Base-by-base conservation (phyloP, 53 echinoderm and acorn worm genomes). In the Crossaster papposus region DNA sequence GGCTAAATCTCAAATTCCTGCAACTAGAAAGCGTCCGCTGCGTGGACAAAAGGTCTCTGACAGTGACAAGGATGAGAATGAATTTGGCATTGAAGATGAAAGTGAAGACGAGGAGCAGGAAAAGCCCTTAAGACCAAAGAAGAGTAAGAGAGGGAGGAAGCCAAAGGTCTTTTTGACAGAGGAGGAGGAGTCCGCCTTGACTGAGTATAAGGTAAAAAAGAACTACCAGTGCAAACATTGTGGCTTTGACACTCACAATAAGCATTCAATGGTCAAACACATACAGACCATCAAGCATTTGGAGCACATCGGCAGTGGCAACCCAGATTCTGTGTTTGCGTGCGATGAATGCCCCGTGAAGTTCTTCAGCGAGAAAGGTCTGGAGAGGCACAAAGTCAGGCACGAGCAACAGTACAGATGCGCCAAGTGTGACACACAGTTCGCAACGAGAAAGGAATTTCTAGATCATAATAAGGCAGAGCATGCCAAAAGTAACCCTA, bases 371-470 rank as follows among this genome's bases (percentile, higher is more conserved):
- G 79, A 65, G 62, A 73, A 81, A 33, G 80, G 81, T 15, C 80
- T 90, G 1, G 4, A 22, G 10, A 38, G 64, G 23, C 93, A 93
- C 53, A 64, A 51, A 28, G 17, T 29, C 23, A 26, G 84, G 18
- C 84, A 84, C 54, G 71, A 84, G 72, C 84, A 84, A 38, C 84
- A 72, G 33, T 51, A 72, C 72, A 71, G 38, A 30, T 93, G 93
- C 54, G 22, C 44, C 26, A 91, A 88, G 58, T 93, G 93, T 35
- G 81, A 77, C 38, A 20, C 70, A 10, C 83, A 78, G 26, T 93
- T 91, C 50, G 78, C 72, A 31, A 76, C 88, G 22, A 62, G 82
- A 31, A 82, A 70, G 58, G 93, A 91, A 29, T 58, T 91, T 23
- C 33, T 62, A 53, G 30, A 0, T 15, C 93, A 93, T 77, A 52